Conservation (phyloP, 2,113 vertebrate species). For the Hippolais icterina region DNA sequence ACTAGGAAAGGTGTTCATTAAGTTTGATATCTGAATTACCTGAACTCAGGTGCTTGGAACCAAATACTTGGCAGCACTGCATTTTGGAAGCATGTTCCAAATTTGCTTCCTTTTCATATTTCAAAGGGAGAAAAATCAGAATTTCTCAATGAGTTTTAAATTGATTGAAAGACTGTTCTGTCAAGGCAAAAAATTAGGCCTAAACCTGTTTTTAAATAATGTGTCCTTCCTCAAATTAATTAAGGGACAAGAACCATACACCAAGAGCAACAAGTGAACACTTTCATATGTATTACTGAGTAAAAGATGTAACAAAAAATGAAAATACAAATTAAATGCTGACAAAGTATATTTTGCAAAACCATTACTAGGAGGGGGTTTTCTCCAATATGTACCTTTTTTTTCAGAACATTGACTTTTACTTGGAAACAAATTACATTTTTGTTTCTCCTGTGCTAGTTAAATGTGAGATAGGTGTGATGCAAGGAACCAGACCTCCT, state of each 20-base stretch:
- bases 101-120: neutral
- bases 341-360: neutral
- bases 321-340: neutral
- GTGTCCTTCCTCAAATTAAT: neutral
- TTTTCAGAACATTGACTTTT: neutral
- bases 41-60: neutral
- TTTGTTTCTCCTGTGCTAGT: neutral
- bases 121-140: neutral
- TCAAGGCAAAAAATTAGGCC: constrained; percentile 39
- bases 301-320: neutral
- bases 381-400: neutral
- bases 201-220: constrained; percentile 40
- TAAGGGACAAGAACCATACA: neutral
- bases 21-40: neutral
- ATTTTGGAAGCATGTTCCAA: neutral
- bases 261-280: neutral
- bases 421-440: neutral
- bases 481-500: neutral
- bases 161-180: constrained; percentile 36
- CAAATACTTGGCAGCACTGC: neutral
- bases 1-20: neutral
- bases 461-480: fast-evolving
- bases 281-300: neutral
- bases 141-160: constrained; percentile 21
- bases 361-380: neutral